These are phyloP conservation scores for Eleutherodactylus coqui DNA, from an alignment of 2,797 vertebrate species.

Conservation along the genomic window DNA sequence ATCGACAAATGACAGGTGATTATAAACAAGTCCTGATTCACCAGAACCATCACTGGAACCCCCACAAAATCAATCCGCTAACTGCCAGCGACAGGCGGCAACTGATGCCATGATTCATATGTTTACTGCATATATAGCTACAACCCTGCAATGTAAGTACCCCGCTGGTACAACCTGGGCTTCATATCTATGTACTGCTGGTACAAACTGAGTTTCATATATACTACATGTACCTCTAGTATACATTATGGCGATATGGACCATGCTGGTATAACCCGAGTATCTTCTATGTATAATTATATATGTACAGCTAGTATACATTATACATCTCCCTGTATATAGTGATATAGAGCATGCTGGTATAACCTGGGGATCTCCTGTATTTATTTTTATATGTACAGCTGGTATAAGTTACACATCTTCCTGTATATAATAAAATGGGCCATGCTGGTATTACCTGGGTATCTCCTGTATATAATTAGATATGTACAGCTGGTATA, in stretches of 20 bases:
- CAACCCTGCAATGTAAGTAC: background rate
- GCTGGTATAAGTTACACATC: background rate
- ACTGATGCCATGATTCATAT: background rate
- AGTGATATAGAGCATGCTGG: background rate
- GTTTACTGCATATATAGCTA: background rate
- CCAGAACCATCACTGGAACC: background rate
- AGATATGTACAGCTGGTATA: background rate
- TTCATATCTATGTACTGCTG: background rate
- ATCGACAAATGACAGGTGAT: background rate
- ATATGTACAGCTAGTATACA: too few relatives aligned
- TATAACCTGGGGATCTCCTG: background rate
- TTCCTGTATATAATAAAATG: background rate
- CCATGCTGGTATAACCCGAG: background rate
- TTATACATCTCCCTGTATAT: too few relatives aligned
- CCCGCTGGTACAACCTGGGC: background rate
- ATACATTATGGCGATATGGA: too few relatives aligned
- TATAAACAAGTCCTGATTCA: background rate
- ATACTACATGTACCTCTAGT: too few relatives aligned
- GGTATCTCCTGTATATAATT: background rate
- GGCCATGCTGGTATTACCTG: background rate
- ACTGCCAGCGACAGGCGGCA: background rate
- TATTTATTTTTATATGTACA: background rate
- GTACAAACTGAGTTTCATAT: background rate
- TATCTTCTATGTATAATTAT: too few relatives aligned
- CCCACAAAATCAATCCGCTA: background rate